Base-by-base conservation (phyloP, 2,888 invertebrate genomes). In the Erebia ligea region DNA sequence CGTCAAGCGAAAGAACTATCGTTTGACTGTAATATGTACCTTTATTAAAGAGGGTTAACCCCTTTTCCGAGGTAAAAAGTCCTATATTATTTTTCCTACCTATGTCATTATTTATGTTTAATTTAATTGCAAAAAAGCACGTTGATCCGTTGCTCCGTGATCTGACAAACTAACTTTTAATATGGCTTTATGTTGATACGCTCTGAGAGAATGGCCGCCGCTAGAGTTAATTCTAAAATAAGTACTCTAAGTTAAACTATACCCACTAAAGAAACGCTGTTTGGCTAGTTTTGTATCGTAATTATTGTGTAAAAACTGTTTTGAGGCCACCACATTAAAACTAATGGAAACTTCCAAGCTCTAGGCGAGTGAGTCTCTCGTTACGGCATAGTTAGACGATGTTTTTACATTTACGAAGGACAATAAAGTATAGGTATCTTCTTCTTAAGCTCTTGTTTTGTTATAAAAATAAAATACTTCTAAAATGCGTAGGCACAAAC, bases 321-420 rank as follows among this genome's bases (percentile, higher is more conserved):
- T 52, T 48, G 40, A 68, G 58, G 50, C 34, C 68, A 68, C 40
- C 52, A 40, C 42, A 61, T 71, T 69, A 66, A 71, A 72, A 69
- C 69, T 66, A 72, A 69, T 66, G 50, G 68, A 57, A 68, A 72
- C 68, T 72, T 72, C 25, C 65, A 66, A 68, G 68, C 52, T 64
- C 56, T 50, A 56, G 50, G 56, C 62, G 50, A 65, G 59, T 45
- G 59, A 62, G 68, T 71, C 59, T 58, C 25, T 42, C n/a, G 61
- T 68, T 59, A 48, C 34, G 50, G 25, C 68, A 68, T 40, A 68
- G 40, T 68, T 61, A n/a, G 64, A 62, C 45, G 15, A 19, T 45
- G 62, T 45, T 62, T 45, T 62, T 21, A 70, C 62, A 48, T 66
- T 50, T 62, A 21, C 6, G 21, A 45, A 45, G 45, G 19, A 45